Percentiles rank a stretch among this genome's conserved stretches.
Conservation (phyloP, 1,140 invertebrate genomes). For the Ips nitidus region DNA sequence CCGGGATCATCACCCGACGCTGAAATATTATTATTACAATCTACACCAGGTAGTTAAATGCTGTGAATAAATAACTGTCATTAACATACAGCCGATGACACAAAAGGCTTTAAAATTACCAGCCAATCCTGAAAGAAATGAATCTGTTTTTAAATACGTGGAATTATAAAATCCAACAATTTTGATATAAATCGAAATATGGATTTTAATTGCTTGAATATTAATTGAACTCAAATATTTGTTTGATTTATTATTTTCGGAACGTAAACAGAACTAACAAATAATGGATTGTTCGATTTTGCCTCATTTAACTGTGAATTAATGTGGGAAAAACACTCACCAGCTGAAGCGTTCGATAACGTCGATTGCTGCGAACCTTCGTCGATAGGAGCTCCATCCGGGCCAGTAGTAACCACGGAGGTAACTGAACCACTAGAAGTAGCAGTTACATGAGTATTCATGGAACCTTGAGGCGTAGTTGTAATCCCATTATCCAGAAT, state of each 20-base stretch:
- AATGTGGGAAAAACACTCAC: slow-evolving; percentile 52
- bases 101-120: too few species aligned
- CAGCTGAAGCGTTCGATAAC: slow-evolving; percentile 85
- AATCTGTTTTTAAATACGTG: too few species aligned
- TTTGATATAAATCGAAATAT: background rate
- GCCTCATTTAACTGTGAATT: background rate
- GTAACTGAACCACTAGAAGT: slow-evolving; percentile 67
- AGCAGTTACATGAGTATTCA: slow-evolving; percentile 46
- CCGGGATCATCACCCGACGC: slow-evolving; percentile 83
- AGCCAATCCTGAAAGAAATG: too few species aligned
- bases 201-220: background rate
- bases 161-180: too few species aligned
- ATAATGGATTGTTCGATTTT: background rate
- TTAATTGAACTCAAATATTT: background rate
- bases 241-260: background rate
- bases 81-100: too few species aligned
- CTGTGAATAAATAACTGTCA: too few species aligned
- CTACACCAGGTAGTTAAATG: background rate
- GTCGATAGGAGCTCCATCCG: slow-evolving; percentile 82
- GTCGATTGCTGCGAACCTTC: slow-evolving; percentile 91
- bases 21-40: slow-evolving; percentile 49
- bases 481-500: slow-evolving; percentile 62
- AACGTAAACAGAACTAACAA: background rate
- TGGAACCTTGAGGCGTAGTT: slow-evolving; percentile 57
- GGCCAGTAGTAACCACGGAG: slow-evolving; percentile 83